Base-by-base conservation (phyloP, 2,113 vertebrate species). In the Noturus placidus region DNA sequence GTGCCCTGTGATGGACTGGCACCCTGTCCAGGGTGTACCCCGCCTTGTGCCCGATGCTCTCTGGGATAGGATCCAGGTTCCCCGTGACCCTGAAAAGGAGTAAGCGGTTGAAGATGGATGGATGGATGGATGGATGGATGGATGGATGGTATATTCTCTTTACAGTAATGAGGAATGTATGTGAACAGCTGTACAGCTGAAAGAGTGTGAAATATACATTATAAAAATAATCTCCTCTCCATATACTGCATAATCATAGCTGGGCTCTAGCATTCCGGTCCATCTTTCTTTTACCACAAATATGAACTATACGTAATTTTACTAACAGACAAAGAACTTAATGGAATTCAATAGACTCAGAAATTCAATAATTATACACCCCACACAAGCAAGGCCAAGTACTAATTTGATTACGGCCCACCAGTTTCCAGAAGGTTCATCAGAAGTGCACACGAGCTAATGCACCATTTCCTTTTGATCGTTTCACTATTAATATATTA, bases 381-480 rank as follows among this genome's bases (percentile, higher is more conserved):
- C 52, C 78, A 50, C 78, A 72, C 33, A 59, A 0, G 11, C 78
- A 82, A 35, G 5, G 65, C 17, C 46, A 59, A 82, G 30, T 14
- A 30, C 9, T 50, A n/a, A 86, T 67, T 54, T 86, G 59, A 82
- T 87, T 81, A 57, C 11, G 4, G n/a, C 17, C 33, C 9, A 57
- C 22, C 5, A 33, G 35, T 87, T 86, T 70, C 63, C 78, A 70
- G 77, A 80, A 46, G 54, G 76, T 87, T 82, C 77, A 81, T 59
- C 30, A 69, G 63, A 69, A 87, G 86, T 72, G 52, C 67, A 72
- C 78, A n/a, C 35, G 9, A 27, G 0, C 42, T 87, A 87, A 87
- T 87, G 79, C 67, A 50, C 65, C 15, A 25, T 81, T 87, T 82
- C 86, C 33, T 22, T 15, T 59, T 27, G 22, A 82, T 74, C 38